phyloP scores from a whole-genome alignment of 2,113 vertebrate genomes.

The Burhinus bistriatus region DNA sequence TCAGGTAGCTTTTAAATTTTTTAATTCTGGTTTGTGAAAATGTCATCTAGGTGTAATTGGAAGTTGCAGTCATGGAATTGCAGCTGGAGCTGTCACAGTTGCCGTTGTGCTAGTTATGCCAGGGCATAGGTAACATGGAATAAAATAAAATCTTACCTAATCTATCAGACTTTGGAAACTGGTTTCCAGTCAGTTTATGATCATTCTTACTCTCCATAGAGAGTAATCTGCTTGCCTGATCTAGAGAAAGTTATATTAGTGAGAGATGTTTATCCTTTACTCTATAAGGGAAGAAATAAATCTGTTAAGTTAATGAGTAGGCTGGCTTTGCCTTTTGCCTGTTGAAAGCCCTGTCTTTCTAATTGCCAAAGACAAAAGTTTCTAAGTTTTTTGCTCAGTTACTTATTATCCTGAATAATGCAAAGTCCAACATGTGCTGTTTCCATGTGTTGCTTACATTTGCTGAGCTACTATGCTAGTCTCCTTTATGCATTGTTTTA shows the following conservation, averaged over 20 bases:
- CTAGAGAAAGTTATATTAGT: neutral
- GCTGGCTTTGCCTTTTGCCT: neutral
- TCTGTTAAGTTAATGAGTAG: neutral
- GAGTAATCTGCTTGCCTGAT: neutral
- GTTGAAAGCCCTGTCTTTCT: neutral
- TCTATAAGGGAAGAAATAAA: neutral
- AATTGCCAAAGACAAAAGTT: neutral
- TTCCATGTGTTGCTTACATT: fast-evolving
- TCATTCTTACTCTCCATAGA: neutral
- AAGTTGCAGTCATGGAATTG: neutral
- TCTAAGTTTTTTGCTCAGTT: neutral
- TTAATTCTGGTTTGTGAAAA: neutral
- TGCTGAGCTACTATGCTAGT: neutral
- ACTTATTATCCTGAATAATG: neutral
- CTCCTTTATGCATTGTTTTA: neutral
- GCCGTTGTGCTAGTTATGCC: neutral
- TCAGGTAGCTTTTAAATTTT: neutral
- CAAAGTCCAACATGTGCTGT: neutral
- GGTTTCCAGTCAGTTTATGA: neutral
- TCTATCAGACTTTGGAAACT: neutral
- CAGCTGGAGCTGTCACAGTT: neutral
- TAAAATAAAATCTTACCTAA: neutral
- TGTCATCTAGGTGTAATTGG: neutral
- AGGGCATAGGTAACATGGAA: neutral
- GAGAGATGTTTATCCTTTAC: neutral